Base-by-base conservation (phyloP, 2,888 invertebrate genomes). In the Smittia aterrima region DNA sequence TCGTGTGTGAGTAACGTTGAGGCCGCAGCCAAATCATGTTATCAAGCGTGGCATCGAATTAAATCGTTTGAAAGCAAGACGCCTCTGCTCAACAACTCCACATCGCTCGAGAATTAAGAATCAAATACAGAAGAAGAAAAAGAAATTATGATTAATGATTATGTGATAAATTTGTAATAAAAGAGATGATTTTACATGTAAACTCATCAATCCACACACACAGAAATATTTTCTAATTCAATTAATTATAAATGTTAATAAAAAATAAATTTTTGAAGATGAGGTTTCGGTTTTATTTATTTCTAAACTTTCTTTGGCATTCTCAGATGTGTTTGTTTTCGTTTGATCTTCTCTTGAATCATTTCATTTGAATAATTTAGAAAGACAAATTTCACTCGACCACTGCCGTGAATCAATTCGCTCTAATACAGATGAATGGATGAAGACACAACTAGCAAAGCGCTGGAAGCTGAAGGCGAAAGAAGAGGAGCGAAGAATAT, bases 131-230 rank as follows among this genome's bases (percentile, higher is more conserved):
- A 68, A 68, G 68, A 68, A 68, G 68, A 68, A 68, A 47, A 27
- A 27, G 38, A 68, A 68, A 68, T 47, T 68, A 68, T 41, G 68
- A 68, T 68, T 68, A 68, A 68, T n/a, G 16, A 47, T 47, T 47
- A 47, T 68, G 68, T 68, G 68, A 68, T 68, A 68, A 68, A 68
- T 68, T 68, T 38, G n/a, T 41, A 66, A 66, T 66, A 20, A 66
- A 66, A 64, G 13, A 38, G 25, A 66, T 4, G n/a, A 38, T 38
- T 66, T n/a, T 47, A 13, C 3, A 47, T 38, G 38, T 38, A 47
- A 47, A 47, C 4, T 47, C 16, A n/a, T 47, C 47, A 47, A n/a
- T 13, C 47, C 3, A n/a, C 16, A 13, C 47, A 47, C 47, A 47
- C 47, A 47, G n/a, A 9, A 47, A n/a, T 47, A n/a, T 47, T 47